Conservation (phyloP, 2,888 invertebrate genomes). For the Drosophila putrida region DNA sequence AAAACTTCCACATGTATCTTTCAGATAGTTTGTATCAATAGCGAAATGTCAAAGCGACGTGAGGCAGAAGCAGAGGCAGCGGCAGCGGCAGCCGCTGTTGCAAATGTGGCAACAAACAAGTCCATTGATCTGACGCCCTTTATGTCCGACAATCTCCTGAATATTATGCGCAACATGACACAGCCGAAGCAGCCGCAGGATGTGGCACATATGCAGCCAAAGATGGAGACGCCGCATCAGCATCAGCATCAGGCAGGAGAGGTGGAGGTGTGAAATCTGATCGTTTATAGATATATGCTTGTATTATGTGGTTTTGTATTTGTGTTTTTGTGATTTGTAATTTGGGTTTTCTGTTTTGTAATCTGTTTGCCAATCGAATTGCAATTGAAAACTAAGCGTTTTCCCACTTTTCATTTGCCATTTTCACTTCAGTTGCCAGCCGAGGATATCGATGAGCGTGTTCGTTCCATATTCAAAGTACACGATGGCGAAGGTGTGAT, state of each 20-base stretch:
- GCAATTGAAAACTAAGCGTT: constrained; percentile 49
- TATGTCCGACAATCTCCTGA: constrained; percentile 55
- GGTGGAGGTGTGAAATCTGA: constrained; percentile 53
- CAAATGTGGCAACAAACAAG: constrained; percentile 31
- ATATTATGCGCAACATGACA: constrained; percentile 42
- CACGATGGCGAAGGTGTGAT: constrained; percentile 54
- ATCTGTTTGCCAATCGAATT: constrained; percentile 12
- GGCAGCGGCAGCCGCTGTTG: constrained; percentile 45
- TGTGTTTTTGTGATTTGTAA: constrained; percentile 4
- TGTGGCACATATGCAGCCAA: constrained; percentile 11
- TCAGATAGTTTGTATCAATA: constrained; percentile 80
- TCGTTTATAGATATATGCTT: constrained; percentile 15
- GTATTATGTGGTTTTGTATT: constrained; percentile 14
- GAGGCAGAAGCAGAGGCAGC: constrained; percentile 54
- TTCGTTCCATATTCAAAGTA: constrained; percentile 57
- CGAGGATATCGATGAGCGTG: constrained; percentile 47
- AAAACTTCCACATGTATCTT: constrained; percentile 68
- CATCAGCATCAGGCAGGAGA: constrained; percentile 27
- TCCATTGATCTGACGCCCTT: constrained; percentile 46
- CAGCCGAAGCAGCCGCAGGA: constrained; percentile 30
- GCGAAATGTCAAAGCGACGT: constrained; percentile 65
- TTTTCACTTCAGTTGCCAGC: constrained; percentile 61
- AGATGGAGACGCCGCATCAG: constrained; percentile 9
- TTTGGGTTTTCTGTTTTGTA: background rate
- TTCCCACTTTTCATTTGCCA: constrained; percentile 54